Evolutionary conservation across 1,140 invertebrate species (phyloP).

Genomic region (Cephus cinctus): DNA sequence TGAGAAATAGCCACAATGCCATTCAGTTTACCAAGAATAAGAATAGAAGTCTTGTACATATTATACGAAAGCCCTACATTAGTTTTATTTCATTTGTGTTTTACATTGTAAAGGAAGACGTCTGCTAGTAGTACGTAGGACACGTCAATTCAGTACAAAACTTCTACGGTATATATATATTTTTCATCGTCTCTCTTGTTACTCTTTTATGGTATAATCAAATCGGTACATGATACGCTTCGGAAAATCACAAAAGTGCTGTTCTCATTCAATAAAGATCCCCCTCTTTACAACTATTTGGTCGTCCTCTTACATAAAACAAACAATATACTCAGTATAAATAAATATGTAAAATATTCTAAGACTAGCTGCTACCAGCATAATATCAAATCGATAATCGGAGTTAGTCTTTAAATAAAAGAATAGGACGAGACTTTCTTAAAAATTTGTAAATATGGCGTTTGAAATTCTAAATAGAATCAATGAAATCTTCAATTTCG

Average conservation of each 20-base stretch:
- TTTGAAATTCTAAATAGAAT: constrained; percentile 17
- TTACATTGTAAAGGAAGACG: constrained; percentile 43
- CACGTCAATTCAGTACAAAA: constrained; percentile 37
- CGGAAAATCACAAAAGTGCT: too few relatives aligned
- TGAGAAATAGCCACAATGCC: too few relatives aligned
- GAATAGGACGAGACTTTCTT: constrained; percentile 8
- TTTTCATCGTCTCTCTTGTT: not conserved
- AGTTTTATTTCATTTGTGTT: constrained; percentile 24
- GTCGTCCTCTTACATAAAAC: constrained; percentile 30
- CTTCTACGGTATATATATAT: constrained; percentile 23
- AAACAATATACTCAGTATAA: constrained; percentile 18
- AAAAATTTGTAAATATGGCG: constrained; percentile 10
- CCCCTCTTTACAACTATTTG: constrained; percentile 34
- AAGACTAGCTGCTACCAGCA: constrained; percentile 45
- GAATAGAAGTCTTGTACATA: constrained; percentile 37
- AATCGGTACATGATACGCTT: not conserved
- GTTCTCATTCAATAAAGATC: constrained; percentile 3
- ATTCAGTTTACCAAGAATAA: constrained; percentile 12
- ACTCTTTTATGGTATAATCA: not conserved
- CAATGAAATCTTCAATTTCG: too few relatives aligned
- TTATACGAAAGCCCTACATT: constrained; percentile 35
- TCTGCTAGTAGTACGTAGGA: constrained; percentile 42
- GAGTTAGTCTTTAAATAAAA: constrained; percentile 11
- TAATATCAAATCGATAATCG: constrained; percentile 21
- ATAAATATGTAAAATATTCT: constrained; percentile 26